Evolutionary conservation across 2,888 invertebrate genomes (phyloP).

Genomic region (Gari tellinella): DNA sequence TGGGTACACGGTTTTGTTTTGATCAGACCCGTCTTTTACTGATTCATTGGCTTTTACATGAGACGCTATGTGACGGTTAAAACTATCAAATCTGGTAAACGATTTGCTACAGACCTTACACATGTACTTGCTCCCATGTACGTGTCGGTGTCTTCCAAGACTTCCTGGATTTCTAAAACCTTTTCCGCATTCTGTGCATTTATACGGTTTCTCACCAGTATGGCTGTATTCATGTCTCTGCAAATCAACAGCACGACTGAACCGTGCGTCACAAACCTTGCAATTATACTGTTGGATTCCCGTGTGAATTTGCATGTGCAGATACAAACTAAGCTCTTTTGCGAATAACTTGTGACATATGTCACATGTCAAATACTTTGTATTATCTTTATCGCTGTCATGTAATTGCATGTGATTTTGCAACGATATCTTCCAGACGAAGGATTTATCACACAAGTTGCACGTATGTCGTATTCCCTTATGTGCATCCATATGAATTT

Average conservation of each 20-base stretch:
- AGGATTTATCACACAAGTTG: too few relatives aligned
- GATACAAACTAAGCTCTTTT: not conserved
- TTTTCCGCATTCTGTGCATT: constrained; percentile 17
- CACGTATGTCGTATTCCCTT: too few relatives aligned
- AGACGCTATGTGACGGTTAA: constrained; percentile 9
- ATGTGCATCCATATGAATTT: too few relatives aligned
- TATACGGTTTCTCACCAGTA: constrained; percentile 29
- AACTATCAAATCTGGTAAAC: constrained; percentile 13
- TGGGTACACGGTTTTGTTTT: too few relatives aligned
- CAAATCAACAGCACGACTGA: constrained; percentile 26
- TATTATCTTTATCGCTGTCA: too few relatives aligned
- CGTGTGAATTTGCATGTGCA: constrained; percentile 27
- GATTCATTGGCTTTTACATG: constrained; percentile 11
- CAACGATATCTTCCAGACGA: too few relatives aligned
- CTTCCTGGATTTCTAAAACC: constrained; percentile 18
- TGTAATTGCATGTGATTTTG: too few relatives aligned
- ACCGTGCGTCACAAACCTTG: constrained; percentile 18
- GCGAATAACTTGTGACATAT: constrained; percentile 15
- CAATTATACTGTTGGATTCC: constrained; percentile 25
- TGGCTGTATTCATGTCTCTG: constrained; percentile 15
- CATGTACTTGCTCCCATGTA: constrained; percentile 16
- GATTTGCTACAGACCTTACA: constrained; percentile 25
- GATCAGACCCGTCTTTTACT: not conserved
- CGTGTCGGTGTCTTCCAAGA: constrained; percentile 15
- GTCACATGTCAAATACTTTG: constrained; percentile 1